phyloP scores from a whole-genome alignment of 2,888 invertebrate species.

The Hydraecia micacea region DNA sequence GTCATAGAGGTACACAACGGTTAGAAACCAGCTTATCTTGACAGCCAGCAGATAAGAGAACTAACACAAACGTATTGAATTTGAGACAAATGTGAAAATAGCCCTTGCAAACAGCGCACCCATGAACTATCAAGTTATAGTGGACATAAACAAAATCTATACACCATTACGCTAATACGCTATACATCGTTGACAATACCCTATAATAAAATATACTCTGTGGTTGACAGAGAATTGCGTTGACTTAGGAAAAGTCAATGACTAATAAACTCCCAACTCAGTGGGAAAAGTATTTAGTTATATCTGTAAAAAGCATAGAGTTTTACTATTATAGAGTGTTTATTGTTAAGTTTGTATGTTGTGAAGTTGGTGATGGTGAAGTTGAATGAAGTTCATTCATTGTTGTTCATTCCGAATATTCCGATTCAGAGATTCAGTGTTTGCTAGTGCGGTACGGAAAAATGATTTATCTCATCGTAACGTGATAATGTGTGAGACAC shows the following conservation, averaged over 20 bases:
- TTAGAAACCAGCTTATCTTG: background rate
- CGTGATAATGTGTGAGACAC: slow-evolving; percentile 18
- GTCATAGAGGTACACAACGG: no score
- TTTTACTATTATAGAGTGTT: slow-evolving; percentile 5
- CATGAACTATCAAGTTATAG: no score
- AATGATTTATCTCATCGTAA: background rate
- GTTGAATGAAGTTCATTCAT: slow-evolving; percentile 18
- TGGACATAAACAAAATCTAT: no score
- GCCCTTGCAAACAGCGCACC: background rate
- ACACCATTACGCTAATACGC: no score
- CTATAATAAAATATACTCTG: no score
- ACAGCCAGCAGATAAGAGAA: background rate
- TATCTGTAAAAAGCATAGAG: slow-evolving; percentile 20
- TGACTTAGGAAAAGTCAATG: no score
- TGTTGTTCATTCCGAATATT: background rate
- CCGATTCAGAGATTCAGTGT: background rate
- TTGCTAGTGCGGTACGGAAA: background rate
- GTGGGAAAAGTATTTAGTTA: no score
- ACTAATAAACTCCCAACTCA: no score
- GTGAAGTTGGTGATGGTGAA: slow-evolving; percentile 30
- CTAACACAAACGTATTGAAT: background rate
- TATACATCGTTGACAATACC: no score
- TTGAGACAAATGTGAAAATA: background rate
- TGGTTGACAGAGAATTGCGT: no score
- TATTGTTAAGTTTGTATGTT: background rate